These are phyloP conservation scores for Labeo calbasu DNA, from an alignment of 2,797 vertebrate genomes.

Conservation along the genomic window DNA sequence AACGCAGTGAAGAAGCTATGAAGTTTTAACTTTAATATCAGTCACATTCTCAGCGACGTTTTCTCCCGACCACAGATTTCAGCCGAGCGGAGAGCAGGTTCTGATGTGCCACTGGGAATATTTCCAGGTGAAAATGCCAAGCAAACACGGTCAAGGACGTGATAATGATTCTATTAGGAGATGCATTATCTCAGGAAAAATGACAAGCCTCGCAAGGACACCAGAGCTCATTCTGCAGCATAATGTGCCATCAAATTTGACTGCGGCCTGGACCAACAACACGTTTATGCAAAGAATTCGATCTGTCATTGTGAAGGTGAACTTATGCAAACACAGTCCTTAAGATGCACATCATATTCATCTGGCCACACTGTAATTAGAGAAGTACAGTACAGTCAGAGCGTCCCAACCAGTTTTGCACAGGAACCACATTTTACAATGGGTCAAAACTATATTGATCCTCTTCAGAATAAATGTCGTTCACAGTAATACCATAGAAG, in stretches of 20 bases:
- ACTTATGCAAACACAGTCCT: not conserved
- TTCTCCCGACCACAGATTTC: not conserved
- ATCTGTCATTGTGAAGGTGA: constrained; percentile 37
- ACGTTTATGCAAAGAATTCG: constrained; percentile 5
- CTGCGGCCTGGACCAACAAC: not conserved
- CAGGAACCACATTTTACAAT: not conserved
- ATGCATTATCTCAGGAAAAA: constrained; percentile 31
- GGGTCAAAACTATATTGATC: not conserved
- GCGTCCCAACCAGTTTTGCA: not conserved
- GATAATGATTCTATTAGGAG: constrained; percentile 15
- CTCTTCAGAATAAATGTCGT: not conserved
- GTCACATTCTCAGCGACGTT: not conserved
- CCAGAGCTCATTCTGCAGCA: not conserved
- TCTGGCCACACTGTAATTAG: not conserved
- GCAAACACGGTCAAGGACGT: constrained; percentile 24
- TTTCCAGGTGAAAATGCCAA: not conserved
- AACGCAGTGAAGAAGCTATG: not conserved
- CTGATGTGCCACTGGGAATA: constrained; percentile 14
- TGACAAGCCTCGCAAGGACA: constrained; percentile 2
- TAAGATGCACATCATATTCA: not conserved
- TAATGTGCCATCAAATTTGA: constrained; percentile 2
- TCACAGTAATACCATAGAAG: not conserved
- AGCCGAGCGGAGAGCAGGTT: not conserved
- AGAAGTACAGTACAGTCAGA: not conserved
- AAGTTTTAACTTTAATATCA: constrained; percentile 7